These are phyloP conservation scores for Drosophila putrida DNA, from an alignment of 2,888 invertebrate species.

Conservation along the genomic window DNA sequence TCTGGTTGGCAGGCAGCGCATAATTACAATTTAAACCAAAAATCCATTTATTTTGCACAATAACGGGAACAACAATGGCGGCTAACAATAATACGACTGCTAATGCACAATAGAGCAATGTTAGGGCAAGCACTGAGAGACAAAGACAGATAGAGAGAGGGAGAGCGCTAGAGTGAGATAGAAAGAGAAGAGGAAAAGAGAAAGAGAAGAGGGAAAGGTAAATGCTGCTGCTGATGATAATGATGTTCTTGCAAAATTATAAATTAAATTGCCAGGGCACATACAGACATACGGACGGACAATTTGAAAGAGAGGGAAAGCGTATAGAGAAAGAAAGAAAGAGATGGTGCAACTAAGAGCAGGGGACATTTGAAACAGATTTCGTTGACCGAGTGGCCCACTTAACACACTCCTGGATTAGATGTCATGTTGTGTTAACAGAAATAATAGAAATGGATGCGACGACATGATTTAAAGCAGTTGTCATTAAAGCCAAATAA, in stretches of 20 bases:
- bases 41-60: constrained; percentile 82
- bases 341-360: neutral
- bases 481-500: constrained; percentile 32
- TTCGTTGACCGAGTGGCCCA: constrained; percentile 58
- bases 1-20: constrained; percentile 52
- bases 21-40: constrained; percentile 82
- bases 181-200: neutral
- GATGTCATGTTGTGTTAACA: constrained; percentile 65
- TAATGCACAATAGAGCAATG: constrained; percentile 60
- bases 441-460: constrained; percentile 69
- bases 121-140: constrained; percentile 3
- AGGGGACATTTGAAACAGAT: constrained; percentile 47
- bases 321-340: neutral
- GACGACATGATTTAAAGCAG: constrained; percentile 65
- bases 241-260: constrained; percentile 58
- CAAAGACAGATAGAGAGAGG: neutral
- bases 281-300: neutral
- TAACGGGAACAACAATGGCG: constrained; percentile 74
- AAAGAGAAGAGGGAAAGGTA: neutral
- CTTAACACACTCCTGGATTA: constrained; percentile 45
- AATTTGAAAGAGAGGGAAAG: neutral
- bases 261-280: constrained; percentile 57
- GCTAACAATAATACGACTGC: constrained; percentile 70
- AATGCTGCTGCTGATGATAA: constrained; percentile 28
- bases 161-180: neutral